phyloP scores from a whole-genome alignment of 2,113 vertebrate genomes.

The Euleptes europaea region DNA sequence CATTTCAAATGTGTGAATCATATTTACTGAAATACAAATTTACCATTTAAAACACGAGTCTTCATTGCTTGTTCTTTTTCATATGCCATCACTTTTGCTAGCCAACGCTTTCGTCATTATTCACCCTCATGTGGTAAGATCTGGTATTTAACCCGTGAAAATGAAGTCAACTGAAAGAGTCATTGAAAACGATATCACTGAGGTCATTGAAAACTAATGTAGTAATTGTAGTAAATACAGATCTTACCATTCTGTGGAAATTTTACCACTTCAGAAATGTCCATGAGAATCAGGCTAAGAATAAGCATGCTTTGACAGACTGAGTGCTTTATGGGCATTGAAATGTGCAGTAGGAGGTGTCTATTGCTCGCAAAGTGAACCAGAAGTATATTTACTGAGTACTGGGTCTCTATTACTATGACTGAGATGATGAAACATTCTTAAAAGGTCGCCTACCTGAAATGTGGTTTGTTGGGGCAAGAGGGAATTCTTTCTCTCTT shows the following conservation, averaged over 20 bases:
- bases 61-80: not conserved
- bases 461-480: not conserved
- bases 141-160: not conserved
- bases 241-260: not conserved
- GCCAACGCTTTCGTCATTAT: not conserved
- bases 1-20: not conserved
- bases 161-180: not conserved
- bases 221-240: not conserved
- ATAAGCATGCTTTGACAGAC: not conserved
- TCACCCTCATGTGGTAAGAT: constrained; percentile 1
- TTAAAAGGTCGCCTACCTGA: not conserved
- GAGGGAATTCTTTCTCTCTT: constrained; percentile 7
- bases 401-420: not conserved
- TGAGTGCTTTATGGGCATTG: not conserved
- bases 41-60: not conserved
- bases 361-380: not conserved
- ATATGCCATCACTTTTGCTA: not conserved
- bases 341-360: not conserved
- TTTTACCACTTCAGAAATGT: not conserved
- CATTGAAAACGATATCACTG: not conserved
- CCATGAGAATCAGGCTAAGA: not conserved
- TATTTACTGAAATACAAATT: not conserved
- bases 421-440: not conserved
- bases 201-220: not conserved
- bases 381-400: not conserved